Percentiles rank a stretch among this genome's conserved stretches.
These are phyloP conservation scores for Lutjanus argentimaculatus DNA, from an alignment of 2,797 vertebrate genomes.

Conservation along the genomic window DNA sequence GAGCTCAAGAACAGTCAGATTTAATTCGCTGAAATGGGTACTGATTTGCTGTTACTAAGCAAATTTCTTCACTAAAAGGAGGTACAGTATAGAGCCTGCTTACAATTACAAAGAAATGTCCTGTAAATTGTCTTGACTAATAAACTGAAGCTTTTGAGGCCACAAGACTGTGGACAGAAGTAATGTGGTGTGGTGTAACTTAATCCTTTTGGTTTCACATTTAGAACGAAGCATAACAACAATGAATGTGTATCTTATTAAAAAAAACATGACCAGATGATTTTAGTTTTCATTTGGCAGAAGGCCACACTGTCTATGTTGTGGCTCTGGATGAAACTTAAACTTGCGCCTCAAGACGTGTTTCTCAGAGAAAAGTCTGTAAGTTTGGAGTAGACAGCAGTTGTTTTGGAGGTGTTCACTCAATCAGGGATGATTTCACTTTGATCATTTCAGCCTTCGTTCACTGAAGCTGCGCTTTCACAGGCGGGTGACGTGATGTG, in stretches of 20 bases:
- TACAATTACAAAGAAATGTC: not conserved
- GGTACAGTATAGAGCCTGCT: not conserved
- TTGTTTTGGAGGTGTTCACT: constrained; percentile 70
- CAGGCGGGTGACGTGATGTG: constrained; percentile 38
- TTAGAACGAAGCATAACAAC: constrained; percentile 27
- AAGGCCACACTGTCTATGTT: constrained; percentile 15
- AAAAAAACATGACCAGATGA: constrained; percentile 38
- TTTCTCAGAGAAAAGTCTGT: constrained; percentile 34
- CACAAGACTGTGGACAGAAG: no score
- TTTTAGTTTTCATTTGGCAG: constrained; percentile 31
- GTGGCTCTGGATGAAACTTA: constrained; percentile 27
- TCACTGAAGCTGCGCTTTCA: constrained; percentile 51
- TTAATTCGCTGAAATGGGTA: constrained; percentile 4
- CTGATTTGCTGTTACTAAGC: not conserved
- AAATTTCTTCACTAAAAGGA: not conserved
- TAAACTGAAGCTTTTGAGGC: not conserved
- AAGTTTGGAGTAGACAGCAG: constrained; percentile 21
- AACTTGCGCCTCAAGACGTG: constrained; percentile 8
- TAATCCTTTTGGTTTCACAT: constrained; percentile 21
- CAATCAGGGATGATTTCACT: constrained; percentile 68
- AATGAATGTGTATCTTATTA: constrained; percentile 13
- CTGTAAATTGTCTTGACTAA: not conserved
- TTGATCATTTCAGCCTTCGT: constrained; percentile 67
- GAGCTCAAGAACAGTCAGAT: not conserved
- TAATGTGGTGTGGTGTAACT: not conserved